Evolutionary conservation across 2,113 vertebrate species (phyloP), one percentile per base, ranked within the genome.

Genomic region (Montifringilla adamsi): DNA sequence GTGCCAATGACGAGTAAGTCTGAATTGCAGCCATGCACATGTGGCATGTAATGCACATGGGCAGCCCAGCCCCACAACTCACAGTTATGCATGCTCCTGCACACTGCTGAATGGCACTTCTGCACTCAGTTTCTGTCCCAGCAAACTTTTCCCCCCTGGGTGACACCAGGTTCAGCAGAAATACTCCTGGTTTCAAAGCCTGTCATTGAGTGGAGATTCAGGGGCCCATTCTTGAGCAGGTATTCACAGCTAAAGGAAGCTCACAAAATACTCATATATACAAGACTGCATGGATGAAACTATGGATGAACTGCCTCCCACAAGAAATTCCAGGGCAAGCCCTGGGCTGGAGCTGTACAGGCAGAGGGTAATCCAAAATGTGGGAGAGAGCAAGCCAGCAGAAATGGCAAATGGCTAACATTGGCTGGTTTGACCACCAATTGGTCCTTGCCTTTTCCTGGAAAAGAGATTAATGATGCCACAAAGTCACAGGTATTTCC

Each of bases 1-100:
- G 27, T 18, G 4, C 33, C 22, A 26, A 11, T 0, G 1, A 16
- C 1, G 7, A 27, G 5, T 10, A 26, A 11, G 13, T 11, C 67
- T 85, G 21, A 87, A 62, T 21, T 41, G 58, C 41, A 87, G 58
- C 44, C 1, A 0, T 44, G 59, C 18, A 37, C 15, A 15, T 10
- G 31, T 1, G 3, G 58, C 52, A 70, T 4, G 33, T 2, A 49
- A 37, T 17, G 46, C 13, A 63, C 3, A 0, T 10, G 33, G 37
- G 56, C 24, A 85, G 35, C 8, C 10, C 44, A 33, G 6, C 3
- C 16, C 4, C 26, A 79, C 27, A 52, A 16, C 2, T 3, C 7
- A 15, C 12, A 52, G 1, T 50, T 49, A 18, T 13, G n/a, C 28
- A 18, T 13, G n/a, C 28, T 86, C 37, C 70, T 37, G 9, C 15